Evolutionary conservation across 1,140 invertebrate genomes (phyloP).

Genomic region (Hyles euphorbiae): DNA sequence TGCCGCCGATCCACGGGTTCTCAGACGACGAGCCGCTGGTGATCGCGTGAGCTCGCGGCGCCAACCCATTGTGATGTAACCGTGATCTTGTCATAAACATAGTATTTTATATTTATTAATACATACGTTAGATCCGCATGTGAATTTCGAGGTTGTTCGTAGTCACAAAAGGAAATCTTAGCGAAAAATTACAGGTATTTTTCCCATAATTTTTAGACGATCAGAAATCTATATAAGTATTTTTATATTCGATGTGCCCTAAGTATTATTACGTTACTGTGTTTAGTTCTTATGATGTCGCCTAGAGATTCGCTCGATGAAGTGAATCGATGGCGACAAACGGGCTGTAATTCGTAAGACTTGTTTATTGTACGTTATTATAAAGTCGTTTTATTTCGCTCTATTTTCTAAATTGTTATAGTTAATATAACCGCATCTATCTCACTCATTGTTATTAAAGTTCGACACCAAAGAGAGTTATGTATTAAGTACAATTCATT

Average conservation of each 20-base stretch:
- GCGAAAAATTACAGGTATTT: too few species aligned
- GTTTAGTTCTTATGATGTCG: constrained; percentile 14
- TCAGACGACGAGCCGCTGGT: constrained; percentile 96
- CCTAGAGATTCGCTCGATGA: constrained; percentile 4
- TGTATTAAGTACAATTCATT: constrained; percentile 21
- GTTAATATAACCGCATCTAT: constrained; percentile 20
- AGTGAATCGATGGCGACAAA: constrained; percentile 9
- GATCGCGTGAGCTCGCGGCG: constrained; percentile 79
- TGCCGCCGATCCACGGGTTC: constrained; percentile 89
- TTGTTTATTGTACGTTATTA: constrained; percentile 15
- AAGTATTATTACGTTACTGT: constrained; percentile 32
- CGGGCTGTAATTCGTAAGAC: constrained; percentile 26
- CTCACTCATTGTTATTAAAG: constrained; percentile 21
- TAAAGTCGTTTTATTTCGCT: constrained; percentile 14
- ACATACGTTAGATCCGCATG: neutral
- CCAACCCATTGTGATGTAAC: constrained; percentile 34
- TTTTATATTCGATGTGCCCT: constrained; percentile 11
- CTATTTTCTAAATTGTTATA: constrained; percentile 18
- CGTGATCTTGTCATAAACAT: constrained; percentile 51
- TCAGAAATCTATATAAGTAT: too few species aligned
- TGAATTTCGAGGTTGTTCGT: too few species aligned
- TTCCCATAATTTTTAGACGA: too few species aligned
- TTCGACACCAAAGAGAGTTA: constrained; percentile 34
- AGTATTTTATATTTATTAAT: constrained; percentile 26
- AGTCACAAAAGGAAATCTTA: too few species aligned